A percentile compares a stretch with the other conserved stretches of the same genome.
Evolutionary conservation across 2,797 vertebrate genomes (phyloP).

Genomic region (Paedocypris micromegethes): DNA sequence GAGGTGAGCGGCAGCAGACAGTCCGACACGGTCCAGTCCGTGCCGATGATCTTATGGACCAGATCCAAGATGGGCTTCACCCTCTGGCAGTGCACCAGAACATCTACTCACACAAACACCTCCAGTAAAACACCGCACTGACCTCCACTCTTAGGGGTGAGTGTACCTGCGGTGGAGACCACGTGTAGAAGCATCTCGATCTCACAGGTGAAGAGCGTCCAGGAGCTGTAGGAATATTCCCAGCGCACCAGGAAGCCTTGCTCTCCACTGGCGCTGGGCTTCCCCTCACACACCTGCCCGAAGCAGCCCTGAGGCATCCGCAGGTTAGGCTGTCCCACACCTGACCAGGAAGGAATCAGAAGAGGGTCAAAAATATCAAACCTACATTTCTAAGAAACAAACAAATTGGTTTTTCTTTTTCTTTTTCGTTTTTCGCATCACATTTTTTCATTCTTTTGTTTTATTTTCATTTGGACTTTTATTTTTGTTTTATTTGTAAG

Average conservation of each 20-base stretch:
- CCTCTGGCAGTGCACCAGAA: slow-evolving; percentile 86
- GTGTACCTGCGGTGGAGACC: slow-evolving; percentile 91
- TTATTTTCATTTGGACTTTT: too few relatives aligned
- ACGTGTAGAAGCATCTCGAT: slow-evolving; percentile 98
- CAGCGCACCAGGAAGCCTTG: slow-evolving; percentile 87
- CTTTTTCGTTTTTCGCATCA: too few relatives aligned
- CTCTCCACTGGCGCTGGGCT: slow-evolving; percentile 79
- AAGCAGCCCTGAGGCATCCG: slow-evolving; percentile 89
- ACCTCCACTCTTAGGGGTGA: background rate
- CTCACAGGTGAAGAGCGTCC: slow-evolving; percentile 97
- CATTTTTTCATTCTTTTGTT: too few relatives aligned
- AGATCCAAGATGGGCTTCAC: slow-evolving; percentile 95
- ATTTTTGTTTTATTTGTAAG: too few relatives aligned
- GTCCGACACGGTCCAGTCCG: slow-evolving; percentile 89
- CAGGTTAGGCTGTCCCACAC: slow-evolving; percentile 87
- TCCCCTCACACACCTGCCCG: slow-evolving; percentile 82
- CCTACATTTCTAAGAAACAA: too few relatives aligned
- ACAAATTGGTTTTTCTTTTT: too few relatives aligned
- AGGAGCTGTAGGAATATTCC: slow-evolving; percentile 93
- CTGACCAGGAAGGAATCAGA: slow-evolving; percentile 53
- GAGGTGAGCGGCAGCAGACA: slow-evolving; percentile 93
- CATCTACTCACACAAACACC: slow-evolving; percentile 65
- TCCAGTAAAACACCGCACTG: background rate
- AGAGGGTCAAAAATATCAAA: too few relatives aligned
- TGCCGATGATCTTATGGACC: slow-evolving; percentile 92